Base-by-base conservation (phyloP, 2,113 vertebrate species). In the Tricholaema leucomelas region DNA sequence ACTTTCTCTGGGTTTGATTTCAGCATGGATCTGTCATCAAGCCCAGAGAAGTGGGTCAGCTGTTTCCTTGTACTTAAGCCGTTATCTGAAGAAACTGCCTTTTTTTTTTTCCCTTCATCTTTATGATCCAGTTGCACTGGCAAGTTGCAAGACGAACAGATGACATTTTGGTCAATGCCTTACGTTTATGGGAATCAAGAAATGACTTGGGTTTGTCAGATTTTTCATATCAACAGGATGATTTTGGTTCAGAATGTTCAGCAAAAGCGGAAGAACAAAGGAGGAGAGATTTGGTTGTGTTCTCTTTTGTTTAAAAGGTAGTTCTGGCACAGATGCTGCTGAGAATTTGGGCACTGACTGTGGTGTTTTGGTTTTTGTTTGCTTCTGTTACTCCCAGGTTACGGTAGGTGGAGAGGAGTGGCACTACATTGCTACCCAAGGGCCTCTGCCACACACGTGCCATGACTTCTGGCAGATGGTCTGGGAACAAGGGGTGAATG, bases 391-490 rank as follows among this genome's bases (percentile, higher is more conserved):
- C 70, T 87, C 81, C 19, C 96, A 99, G 99, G 98, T 99, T 94
- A 98, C 97, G 85, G 98, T 99, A 81, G 98, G 98, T 81, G 98
- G 98, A 85, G 98, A 98, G 88, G 98, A 99, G 88, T 99, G 98
- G 99, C 98, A 99, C 95, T 99, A 99, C 95, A 99, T 99, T 8
- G 98, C 98, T 92, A 99, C 99, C 30, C 99, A 99, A 96, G 99
- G 99, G 48, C 99, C 99, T 24, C 96, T 99, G 69, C 98, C 98
- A 35, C 98, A 98, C 92, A 99, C 99, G 0, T 99, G 98, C 94
- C 98, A 98, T 12, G 99, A 99, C 95, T 99, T 99, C 97, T 99
- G 99, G 99, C 99, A 99, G 97, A 99, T 99, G 99, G 98, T 99
- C 59, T 99, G 99, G 99, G 98, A 99, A 94, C 98, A 99, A 93